Percentiles rank a stretch among this genome's conserved stretches.
Evolutionary conservation across 2,888 invertebrate genomes (phyloP).

Genomic region (Drosophila sordidula): DNA sequence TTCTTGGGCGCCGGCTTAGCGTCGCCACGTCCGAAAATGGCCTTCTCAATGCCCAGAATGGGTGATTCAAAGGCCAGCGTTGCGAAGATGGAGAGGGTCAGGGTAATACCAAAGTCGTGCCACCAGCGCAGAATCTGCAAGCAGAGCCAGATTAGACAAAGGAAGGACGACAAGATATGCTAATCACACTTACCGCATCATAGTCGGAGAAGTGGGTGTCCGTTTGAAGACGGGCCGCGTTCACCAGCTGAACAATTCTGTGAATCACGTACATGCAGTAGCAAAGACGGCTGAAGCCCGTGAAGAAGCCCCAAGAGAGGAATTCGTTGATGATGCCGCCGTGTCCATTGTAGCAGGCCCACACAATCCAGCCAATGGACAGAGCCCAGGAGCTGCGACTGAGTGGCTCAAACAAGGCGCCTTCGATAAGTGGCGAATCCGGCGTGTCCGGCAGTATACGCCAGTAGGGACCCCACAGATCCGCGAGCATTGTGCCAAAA

Average conservation of each 20-base stretch:
- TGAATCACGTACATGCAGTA: slow-evolving; percentile 85
- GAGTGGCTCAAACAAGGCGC: slow-evolving; percentile 83
- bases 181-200: slow-evolving; percentile 75
- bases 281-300: slow-evolving; percentile 82
- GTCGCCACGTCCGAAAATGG: slow-evolving; percentile 72
- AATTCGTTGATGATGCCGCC: slow-evolving; percentile 84
- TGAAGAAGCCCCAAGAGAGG: slow-evolving; percentile 83
- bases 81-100: slow-evolving; percentile 84
- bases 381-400: slow-evolving; percentile 83
- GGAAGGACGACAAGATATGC: not conserved
- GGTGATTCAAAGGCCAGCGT: slow-evolving; percentile 86
- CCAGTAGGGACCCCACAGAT: slow-evolving; percentile 83
- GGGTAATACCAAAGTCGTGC: slow-evolving; percentile 84
- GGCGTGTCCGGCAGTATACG: slow-evolving; percentile 77
- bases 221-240: slow-evolving; percentile 78
- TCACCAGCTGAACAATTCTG: slow-evolving; percentile 82
- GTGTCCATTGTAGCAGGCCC: slow-evolving; percentile 84
- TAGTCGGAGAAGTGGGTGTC: slow-evolving; percentile 83
- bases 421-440: slow-evolving; percentile 75
- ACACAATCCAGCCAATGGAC: slow-evolving; percentile 83
- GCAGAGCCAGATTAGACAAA: slow-evolving; percentile 19
- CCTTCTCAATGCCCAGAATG: slow-evolving; percentile 85
- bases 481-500: slow-evolving; percentile 77
- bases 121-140: slow-evolving; percentile 84
- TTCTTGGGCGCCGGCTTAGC: slow-evolving; percentile 60